Evolutionary conservation across 1,140 invertebrate species (phyloP).

Genomic region (Oedothorax gibbosus): DNA sequence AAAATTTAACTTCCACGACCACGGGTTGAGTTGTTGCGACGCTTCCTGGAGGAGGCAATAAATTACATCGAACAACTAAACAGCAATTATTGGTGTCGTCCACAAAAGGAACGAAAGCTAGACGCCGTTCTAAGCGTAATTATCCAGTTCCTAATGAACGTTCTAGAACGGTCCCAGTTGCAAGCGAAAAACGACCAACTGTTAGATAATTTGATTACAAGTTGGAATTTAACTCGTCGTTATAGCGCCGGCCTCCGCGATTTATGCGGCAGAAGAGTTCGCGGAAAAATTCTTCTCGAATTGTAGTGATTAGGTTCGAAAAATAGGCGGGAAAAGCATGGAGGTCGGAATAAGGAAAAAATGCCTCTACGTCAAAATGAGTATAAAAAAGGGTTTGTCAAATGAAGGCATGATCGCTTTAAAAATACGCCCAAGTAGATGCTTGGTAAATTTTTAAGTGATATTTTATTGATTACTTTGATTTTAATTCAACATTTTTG

Average conservation of each 20-base stretch:
- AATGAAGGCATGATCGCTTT: too few species aligned
- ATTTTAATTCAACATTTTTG: too few species aligned
- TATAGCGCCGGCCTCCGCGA: slow-evolving; percentile 1
- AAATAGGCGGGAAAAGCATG: not conserved
- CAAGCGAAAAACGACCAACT: slow-evolving; percentile 18
- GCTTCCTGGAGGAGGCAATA: not conserved
- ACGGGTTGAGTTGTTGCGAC: not conserved
- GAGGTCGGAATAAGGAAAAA: too few species aligned
- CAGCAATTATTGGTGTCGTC: slow-evolving; percentile 5
- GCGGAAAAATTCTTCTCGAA: slow-evolving; percentile 10
- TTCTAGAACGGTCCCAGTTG: not conserved
- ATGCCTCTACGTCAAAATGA: too few species aligned
- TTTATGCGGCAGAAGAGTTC: slow-evolving; percentile 2
- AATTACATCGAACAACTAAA: not conserved
- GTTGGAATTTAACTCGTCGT: slow-evolving; percentile 17
- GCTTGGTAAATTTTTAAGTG: too few species aligned
- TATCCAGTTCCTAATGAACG: slow-evolving; percentile 13
- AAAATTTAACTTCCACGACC: not conserved
- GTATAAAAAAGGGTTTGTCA: too few species aligned
- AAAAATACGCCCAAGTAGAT: too few species aligned
- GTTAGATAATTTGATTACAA: slow-evolving; percentile 26
- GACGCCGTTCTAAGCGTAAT: not conserved
- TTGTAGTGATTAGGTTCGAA: slow-evolving; percentile 32
- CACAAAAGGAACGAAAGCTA: not conserved
- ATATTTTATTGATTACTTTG: too few species aligned